Evolutionary conservation across 2,797 vertebrate species (phyloP).

Genomic region (Miopithecus talapoin): DNA sequence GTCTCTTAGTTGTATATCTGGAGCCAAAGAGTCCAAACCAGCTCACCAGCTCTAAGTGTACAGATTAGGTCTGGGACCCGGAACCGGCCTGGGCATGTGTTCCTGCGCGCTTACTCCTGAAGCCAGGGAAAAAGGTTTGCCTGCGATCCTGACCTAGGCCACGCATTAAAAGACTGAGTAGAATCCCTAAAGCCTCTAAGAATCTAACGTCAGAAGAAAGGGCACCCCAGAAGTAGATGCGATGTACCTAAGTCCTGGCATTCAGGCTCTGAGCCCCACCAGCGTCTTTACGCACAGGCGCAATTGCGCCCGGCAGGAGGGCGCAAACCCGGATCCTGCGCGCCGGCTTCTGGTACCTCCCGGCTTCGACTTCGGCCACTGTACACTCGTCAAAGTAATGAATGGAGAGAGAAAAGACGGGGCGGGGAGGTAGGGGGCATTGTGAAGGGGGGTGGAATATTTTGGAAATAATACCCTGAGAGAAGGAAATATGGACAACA

Average conservation of each 20-base stretch:
- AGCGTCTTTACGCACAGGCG: not conserved
- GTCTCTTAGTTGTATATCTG: not conserved
- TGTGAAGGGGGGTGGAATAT: slow-evolving; percentile 58
- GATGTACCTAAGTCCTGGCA: not conserved
- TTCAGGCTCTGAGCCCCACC: not conserved
- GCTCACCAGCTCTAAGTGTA: not conserved
- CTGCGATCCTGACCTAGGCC: not conserved
- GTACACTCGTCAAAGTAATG: slow-evolving; percentile 49
- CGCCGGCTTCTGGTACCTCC: not conserved
- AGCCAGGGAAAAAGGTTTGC: not conserved
- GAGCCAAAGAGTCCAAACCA: not conserved
- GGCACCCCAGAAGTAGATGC: not conserved
- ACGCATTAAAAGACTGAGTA: not conserved
- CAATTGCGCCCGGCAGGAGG: not conserved
- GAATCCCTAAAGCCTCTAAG: not conserved
- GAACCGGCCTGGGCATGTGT: not conserved
- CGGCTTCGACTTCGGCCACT: not conserved
- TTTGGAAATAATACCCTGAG: slow-evolving; percentile 80
- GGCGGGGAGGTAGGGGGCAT: not conserved
- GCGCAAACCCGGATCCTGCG: not conserved
- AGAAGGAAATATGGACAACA: slow-evolving; percentile 82
- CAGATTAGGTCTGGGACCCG: not conserved
- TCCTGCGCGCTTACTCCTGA: not conserved
- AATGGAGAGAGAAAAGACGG: slow-evolving; percentile 65
- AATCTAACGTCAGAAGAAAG: not conserved